phyloP scores from a whole-genome alignment of 1,140 invertebrate genomes.

The Drepana arcuata region DNA sequence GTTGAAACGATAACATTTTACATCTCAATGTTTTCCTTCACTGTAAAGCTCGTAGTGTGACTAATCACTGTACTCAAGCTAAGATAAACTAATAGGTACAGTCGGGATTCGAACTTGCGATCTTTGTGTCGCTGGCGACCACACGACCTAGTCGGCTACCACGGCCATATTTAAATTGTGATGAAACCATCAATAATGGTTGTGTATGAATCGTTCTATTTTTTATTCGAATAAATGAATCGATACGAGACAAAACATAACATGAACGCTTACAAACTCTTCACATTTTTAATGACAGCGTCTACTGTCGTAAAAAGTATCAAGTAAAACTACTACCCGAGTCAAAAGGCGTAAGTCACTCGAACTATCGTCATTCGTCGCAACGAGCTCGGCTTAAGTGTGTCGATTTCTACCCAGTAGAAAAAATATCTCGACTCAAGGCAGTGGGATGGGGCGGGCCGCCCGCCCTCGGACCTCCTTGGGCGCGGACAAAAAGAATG shows the following conservation, averaged over 20 bases:
- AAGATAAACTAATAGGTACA: no score
- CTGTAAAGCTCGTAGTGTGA: neutral
- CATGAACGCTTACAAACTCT: neutral
- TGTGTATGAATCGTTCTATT: neutral
- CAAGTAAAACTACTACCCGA: constrained; percentile 40
- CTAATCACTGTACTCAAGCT: neutral
- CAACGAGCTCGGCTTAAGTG: constrained; percentile 69
- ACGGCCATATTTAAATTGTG: neutral
- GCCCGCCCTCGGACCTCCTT: constrained; percentile 50
- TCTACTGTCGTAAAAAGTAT: no score
- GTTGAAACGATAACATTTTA: constrained; percentile 18
- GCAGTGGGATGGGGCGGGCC: constrained; percentile 40
- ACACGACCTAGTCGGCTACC: no score
- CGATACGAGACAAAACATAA: neutral
- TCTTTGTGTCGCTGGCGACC: no score
- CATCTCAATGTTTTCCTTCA: neutral
- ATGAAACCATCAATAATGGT: neutral
- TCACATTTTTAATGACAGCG: neutral
- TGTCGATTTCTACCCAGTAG: constrained; percentile 67
- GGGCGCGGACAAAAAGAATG: constrained; percentile 67
- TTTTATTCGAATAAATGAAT: neutral
- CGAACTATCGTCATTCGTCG: constrained; percentile 60
- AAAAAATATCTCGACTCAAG: constrained; percentile 69
- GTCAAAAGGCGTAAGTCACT: constrained; percentile 52
- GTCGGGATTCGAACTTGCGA: no score